These are phyloP conservation scores for Ochlodes sylvanus DNA, from an alignment of 2,888 invertebrate species.

Conservation along the genomic window DNA sequence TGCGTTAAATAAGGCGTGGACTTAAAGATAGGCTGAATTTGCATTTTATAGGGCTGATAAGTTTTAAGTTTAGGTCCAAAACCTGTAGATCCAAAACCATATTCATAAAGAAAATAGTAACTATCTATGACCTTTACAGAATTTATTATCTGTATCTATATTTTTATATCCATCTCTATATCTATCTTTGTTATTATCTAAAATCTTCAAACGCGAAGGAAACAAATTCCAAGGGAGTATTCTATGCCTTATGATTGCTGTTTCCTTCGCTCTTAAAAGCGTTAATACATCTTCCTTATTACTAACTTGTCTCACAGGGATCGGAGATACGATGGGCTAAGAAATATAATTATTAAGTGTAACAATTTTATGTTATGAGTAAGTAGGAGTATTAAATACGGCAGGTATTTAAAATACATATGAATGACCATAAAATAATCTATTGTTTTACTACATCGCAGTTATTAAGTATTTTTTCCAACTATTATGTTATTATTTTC, in stretches of 20 bases:
- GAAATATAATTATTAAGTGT: not conserved
- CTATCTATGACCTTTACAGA: not conserved
- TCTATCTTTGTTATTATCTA: not conserved
- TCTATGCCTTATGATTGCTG: not conserved
- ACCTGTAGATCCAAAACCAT: too few species aligned
- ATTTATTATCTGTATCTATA: not conserved
- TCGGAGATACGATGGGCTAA: not conserved
- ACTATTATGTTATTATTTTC: too few species aligned
- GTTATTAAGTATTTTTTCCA: too few species aligned
- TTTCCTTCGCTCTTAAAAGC: conserved; percentile 7
- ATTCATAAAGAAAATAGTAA: not conserved
- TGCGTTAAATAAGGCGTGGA: conserved; percentile 5
- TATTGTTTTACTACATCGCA: too few species aligned
- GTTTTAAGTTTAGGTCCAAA: too few species aligned
- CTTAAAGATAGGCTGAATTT: not conserved
- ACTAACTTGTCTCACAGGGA: not conserved
- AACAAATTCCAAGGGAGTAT: conserved; percentile 2
- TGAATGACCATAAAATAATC: too few species aligned
- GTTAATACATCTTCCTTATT: conserved; percentile 1
- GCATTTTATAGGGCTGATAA: too few species aligned
- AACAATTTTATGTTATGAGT: too few species aligned
- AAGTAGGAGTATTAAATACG: too few species aligned
- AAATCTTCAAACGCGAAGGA: not conserved
- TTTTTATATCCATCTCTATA: too few species aligned
- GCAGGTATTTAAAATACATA: too few species aligned